These are phyloP conservation scores for Oppia nitens DNA, from an alignment of 1,140 invertebrate species.

Conservation along the genomic window DNA sequence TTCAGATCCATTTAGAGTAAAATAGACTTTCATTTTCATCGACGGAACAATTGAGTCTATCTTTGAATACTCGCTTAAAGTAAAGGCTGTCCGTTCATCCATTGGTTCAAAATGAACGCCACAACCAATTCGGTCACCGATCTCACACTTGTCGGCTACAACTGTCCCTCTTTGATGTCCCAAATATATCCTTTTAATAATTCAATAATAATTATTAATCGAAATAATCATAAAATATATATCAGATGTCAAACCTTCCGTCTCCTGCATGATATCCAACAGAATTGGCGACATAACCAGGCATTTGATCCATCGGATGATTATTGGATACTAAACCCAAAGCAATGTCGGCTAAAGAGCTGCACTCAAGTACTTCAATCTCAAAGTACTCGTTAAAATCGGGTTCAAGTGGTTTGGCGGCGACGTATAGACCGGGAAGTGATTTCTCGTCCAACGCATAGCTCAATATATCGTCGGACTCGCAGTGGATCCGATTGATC, in stretches of 20 bases:
- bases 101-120: slow-evolving; percentile 30
- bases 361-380: slow-evolving; percentile 31
- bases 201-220: too few species aligned
- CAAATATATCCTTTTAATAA: not conserved
- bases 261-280: slow-evolving; percentile 33
- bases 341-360: slow-evolving; percentile 26
- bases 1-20: slow-evolving; percentile 35
- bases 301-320: slow-evolving; percentile 31
- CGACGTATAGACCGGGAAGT: slow-evolving; percentile 30
- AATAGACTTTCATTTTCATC: slow-evolving; percentile 29
- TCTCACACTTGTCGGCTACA: slow-evolving; percentile 24
- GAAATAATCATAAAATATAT: slow-evolving; percentile 24
- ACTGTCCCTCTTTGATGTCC: slow-evolving; percentile 3
- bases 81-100: slow-evolving; percentile 20
- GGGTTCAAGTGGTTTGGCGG: slow-evolving; percentile 26
- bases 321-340: slow-evolving; percentile 31
- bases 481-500: not conserved
- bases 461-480: slow-evolving; percentile 19
- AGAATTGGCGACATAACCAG: slow-evolving; percentile 31
- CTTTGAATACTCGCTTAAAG: slow-evolving; percentile 16
- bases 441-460: slow-evolving; percentile 26
- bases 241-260: slow-evolving; percentile 26
- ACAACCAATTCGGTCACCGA: slow-evolving; percentile 34
- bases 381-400: slow-evolving; percentile 32
- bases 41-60: not conserved